Percentiles rank a stretch among this genome's conserved stretches.
phyloP scores from a whole-genome alignment of 2,888 invertebrate genomes.

The Scaeva pyrastri region DNA sequence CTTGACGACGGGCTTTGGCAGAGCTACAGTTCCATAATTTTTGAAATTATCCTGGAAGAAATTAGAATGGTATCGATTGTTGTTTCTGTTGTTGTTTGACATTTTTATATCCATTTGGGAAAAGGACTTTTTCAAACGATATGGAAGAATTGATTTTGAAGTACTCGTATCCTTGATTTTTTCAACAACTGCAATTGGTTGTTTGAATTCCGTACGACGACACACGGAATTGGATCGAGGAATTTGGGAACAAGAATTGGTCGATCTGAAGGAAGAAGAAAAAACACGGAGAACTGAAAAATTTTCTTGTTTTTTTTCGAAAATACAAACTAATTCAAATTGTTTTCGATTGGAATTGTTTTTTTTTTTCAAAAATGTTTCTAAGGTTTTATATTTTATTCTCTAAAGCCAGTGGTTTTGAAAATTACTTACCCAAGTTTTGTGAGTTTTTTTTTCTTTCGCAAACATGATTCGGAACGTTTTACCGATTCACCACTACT shows the following conservation, averaged over 20 bases:
- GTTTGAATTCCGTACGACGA: not conserved
- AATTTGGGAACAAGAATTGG: constrained; percentile 51
- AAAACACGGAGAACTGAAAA: constrained; percentile 42
- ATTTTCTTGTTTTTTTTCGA: not conserved
- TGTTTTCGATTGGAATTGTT: not conserved
- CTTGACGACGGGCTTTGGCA: constrained; percentile 23
- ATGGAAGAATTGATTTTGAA: constrained; percentile 21
- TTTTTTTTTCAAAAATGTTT: not conserved
- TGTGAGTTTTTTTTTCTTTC: constrained; percentile 40
- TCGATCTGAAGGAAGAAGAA: constrained; percentile 26
- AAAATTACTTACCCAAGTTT: constrained; percentile 40
- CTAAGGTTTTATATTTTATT: not conserved
- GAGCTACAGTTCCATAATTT: not conserved
- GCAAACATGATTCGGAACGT: constrained; percentile 21
- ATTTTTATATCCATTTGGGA: constrained; percentile 82
- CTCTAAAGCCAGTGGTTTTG: constrained; percentile 24
- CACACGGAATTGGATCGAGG: constrained; percentile 50
- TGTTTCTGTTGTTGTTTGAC: constrained; percentile 45
- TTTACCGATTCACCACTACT: constrained; percentile 63
- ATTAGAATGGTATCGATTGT: not conserved
- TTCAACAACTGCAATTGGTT: not conserved
- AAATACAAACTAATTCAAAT: not conserved
- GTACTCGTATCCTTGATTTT: constrained; percentile 37
- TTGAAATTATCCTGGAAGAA: constrained; percentile 24
- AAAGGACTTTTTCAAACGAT: constrained; percentile 79